Evolutionary conservation across 2,797 vertebrate genomes (phyloP), one percentile per base, ranked within the genome.

Genomic region (Cichlasoma orientale): DNA sequence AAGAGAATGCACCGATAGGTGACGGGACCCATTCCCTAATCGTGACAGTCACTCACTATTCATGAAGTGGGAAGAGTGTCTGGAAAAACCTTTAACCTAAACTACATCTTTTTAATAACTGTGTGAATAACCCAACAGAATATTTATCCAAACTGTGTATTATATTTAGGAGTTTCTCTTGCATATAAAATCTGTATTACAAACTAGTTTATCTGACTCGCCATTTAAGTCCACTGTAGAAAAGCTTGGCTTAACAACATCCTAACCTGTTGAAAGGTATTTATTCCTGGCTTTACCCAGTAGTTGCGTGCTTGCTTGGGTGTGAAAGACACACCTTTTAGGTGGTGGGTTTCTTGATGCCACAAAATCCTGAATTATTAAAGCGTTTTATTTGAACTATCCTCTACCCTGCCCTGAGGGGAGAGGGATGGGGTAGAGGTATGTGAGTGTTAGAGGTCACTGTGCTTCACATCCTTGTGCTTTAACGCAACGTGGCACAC

Each of bases 281-380:
- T 66, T 85, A 70, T 89, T 84, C 36, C 10, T 50, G 31, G 71
- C 56, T 78, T 81, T 77, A 82, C 74, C 72, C 54, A 18, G 21
- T n/a, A 29, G 72, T 52, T 3, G 2, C 44, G 18, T 75, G 41
- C 16, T 56, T 78, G 57, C 74, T 58, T 77, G 31, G 66, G 74
- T 76, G 82, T 86, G 76, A 90, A 86, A 81, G 36, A 77, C 75
- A 29, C 55, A 7, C 75, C 58, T 61, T 36, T 47, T 79, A 59
- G 79, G 76, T 84, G 74, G 87, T 72, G 38, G 66, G 71, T 54
- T 78, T 79, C 79, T 81, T 89, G 72, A 90, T 84, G 83, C 87
- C 80, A 31, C 6, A 0, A 7, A 79, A 29, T 29, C 44, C 56
- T 95, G 8, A 92, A 94, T 94, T 90, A 93, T 95, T 92, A 41